Conservation (phyloP, 2,113 vertebrate genomes). For the Erythrolamprus reginae region DNA sequence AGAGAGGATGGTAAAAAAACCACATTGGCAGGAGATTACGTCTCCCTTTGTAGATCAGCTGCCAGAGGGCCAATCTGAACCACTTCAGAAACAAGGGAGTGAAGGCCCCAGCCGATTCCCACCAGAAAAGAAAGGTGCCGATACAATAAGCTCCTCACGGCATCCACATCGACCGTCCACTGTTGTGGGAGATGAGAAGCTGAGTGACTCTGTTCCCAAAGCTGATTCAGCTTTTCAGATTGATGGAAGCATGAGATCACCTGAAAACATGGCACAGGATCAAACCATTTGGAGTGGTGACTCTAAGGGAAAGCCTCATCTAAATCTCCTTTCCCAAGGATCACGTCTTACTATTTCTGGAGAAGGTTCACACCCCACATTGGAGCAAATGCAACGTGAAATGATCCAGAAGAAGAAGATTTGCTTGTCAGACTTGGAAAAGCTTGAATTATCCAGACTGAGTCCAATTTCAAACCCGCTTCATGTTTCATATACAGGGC, state of each 20-base stretch:
- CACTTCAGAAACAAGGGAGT: not conserved
- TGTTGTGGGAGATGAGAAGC: not conserved
- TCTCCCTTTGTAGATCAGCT: not conserved
- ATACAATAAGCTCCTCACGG: not conserved
- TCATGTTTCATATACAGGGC: constrained; percentile 1
- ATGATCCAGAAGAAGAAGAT: constrained; percentile 54
- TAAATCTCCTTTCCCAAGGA: not conserved
- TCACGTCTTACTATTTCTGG: not conserved
- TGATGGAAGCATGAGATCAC: not conserved
- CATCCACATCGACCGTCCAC: not conserved
- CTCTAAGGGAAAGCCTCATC: not conserved
- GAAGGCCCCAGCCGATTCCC: not conserved
- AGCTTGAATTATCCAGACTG: constrained; percentile 73
- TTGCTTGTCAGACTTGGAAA: constrained; percentile 68
- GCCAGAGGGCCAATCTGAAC: not conserved
- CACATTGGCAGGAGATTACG: not conserved
- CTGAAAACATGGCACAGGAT: not conserved
- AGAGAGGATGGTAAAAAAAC: not conserved
- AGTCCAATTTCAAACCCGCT: constrained; percentile 68
- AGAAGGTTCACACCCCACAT: not conserved
- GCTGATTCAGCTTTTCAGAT: not conserved
- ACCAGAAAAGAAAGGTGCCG: not conserved
- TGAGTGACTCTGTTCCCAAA: not conserved
- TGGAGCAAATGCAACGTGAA: not conserved
- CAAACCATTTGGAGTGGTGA: not conserved